Evolutionary conservation across 1,140 invertebrate genomes (phyloP), one percentile per base, ranked within the genome.

Genomic region (Teleogryllus occipitalis): DNA sequence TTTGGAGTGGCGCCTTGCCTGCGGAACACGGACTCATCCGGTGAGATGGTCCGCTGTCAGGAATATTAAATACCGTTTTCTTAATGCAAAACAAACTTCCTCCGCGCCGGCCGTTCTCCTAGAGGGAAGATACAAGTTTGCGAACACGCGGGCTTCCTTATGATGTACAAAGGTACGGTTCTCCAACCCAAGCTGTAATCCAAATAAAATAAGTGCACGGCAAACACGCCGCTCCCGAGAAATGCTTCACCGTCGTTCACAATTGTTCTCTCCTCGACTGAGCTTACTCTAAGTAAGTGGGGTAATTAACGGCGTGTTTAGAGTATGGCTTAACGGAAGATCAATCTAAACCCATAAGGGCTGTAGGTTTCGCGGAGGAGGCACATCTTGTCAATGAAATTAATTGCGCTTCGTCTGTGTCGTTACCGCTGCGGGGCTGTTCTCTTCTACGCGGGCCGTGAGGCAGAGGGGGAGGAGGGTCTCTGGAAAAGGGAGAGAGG

Each of bases 11-110:
- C 18, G 54, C 54, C 54, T 65, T 65, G 10, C 10, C 54, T 14
- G 18, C 54, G 54, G 54, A 65, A 65, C 54, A 65, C 54, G 54
- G 18, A 65, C 54, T 65, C 54, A 65, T 65, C 54, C 54, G 54
- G 54, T 18, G 54, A 65, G 54, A 65, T 65, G 54, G 54, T 18
- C 54, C 18, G 54, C 54, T 65, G 54, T 65, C 54, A 65, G 18
- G 54, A 65, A 65, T 65, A 65, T 65, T 65, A 65, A 65, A 65
- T 65, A 65, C 54, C 54, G 54, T 65, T 65, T 65, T 65, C 54
- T 65, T 65, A 65, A 65, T 65, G 54, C 54, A 65, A 18, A 65
- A 65, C 54, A 65, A 65, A 65, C 54, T 65, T 65, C 54, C 54
- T 65, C 54, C 10, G 54, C 10, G 54, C 54, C 18, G 54, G 54